Percentiles rank a stretch among this genome's conserved stretches.
Evolutionary conservation across 1,140 invertebrate genomes (phyloP).

Genomic region (Pseudomyrmex concolor): DNA sequence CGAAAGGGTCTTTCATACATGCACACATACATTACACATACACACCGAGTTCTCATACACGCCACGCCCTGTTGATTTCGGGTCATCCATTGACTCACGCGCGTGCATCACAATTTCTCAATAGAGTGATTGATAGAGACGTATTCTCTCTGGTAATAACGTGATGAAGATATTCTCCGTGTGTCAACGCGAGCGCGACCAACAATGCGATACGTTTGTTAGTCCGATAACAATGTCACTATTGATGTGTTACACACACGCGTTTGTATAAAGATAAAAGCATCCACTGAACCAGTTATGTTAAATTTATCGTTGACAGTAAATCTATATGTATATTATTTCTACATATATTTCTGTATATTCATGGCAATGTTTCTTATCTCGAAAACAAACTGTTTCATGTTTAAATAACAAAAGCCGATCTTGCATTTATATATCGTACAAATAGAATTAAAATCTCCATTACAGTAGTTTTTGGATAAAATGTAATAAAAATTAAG

Average conservation of each 20-base stretch:
- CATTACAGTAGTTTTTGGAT: not conserved
- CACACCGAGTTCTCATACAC: not conserved
- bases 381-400: not conserved
- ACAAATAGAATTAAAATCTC: not conserved
- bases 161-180: not conserved
- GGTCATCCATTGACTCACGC: constrained; percentile 21
- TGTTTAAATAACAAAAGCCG: not conserved
- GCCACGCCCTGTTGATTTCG: constrained; percentile 25
- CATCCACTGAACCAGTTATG: not conserved
- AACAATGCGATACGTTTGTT: constrained; percentile 1
- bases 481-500: not conserved
- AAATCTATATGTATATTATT: too few relatives aligned
- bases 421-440: not conserved
- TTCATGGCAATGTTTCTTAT: not conserved
- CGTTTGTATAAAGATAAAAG: not conserved
- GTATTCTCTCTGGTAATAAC: constrained; percentile 32
- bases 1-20: constrained; percentile 26
- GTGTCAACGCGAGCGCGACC: not conserved
- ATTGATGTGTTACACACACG: not conserved
- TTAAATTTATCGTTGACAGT: not conserved
- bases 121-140: constrained; percentile 52
- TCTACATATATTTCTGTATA: not conserved
- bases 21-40: not conserved
- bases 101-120: constrained; percentile 38
- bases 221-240: not conserved